phyloP scores from a whole-genome alignment of 2,113 vertebrate species.

The Chunga burmeisteri region DNA sequence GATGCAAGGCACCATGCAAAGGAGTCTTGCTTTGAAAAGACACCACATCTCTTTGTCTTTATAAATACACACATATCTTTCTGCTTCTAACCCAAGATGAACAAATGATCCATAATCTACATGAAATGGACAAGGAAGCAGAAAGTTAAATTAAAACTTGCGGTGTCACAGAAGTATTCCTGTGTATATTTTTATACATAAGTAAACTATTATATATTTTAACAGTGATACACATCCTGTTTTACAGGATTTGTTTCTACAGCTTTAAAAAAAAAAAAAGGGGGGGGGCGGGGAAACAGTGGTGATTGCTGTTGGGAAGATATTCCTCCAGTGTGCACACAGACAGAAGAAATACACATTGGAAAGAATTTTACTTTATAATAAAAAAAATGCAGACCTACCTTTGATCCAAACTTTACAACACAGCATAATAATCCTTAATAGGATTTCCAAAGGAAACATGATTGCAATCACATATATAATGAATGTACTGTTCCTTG shows the following conservation, averaged over 20 bases:
- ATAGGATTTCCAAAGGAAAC: not conserved
- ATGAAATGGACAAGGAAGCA: not conserved
- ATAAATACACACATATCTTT: not conserved
- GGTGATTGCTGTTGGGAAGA: not conserved
- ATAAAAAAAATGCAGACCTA: not conserved
- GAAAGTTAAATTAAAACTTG: not conserved
- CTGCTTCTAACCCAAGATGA: not conserved
- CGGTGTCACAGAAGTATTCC: not conserved
- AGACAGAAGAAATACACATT: not conserved
- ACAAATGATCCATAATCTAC: not conserved
- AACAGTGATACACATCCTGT: not conserved
- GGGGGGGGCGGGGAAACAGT: not conserved
- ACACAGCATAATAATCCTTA: not conserved
- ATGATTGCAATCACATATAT: not conserved
- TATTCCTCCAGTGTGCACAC: not conserved
- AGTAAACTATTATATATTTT: not conserved
- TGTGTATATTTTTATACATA: not conserved
- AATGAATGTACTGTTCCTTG: not conserved
- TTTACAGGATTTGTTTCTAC: not conserved
- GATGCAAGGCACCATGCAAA: not conserved
- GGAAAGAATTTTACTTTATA: not conserved
- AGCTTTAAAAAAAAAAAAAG: not conserved
- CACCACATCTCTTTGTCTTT: not conserved
- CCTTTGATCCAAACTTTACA: not conserved
- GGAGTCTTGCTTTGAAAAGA: not conserved